These are phyloP conservation scores for Gila orcuttii DNA, from an alignment of 2,113 vertebrate species.

Conservation along the genomic window DNA sequence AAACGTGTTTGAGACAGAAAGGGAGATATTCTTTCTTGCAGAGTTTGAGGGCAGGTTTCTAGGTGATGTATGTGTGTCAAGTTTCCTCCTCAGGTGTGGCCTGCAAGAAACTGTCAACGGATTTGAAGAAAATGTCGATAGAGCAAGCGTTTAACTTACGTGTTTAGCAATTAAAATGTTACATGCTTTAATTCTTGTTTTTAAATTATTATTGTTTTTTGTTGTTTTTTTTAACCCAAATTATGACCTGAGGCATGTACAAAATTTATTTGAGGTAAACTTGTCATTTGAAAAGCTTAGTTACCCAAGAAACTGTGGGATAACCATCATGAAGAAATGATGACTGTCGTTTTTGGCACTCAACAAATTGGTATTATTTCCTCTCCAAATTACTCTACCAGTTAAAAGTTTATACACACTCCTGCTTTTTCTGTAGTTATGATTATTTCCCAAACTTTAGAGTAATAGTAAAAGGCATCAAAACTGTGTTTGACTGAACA, in stretches of 20 bases:
- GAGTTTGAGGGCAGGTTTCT: background rate
- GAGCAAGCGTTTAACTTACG: background rate
- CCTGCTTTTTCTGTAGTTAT: background rate
- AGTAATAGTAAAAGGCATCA: background rate
- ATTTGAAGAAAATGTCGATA: background rate
- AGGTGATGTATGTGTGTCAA: background rate
- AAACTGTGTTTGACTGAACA: too few species aligned
- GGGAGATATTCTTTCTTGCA: background rate
- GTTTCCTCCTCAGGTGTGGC: conserved; percentile 33
- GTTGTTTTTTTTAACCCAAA: background rate
- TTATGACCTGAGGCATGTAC: background rate
- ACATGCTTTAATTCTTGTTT: background rate
- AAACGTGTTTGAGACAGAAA: background rate
- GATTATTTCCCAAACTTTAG: background rate
- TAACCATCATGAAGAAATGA: too few species aligned
- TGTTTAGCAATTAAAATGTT: background rate
- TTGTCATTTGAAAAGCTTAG: background rate
- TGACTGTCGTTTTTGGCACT: background rate
- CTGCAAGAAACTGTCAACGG: background rate
- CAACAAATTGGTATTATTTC: background rate
- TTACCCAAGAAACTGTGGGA: background rate
- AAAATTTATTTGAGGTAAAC: background rate
- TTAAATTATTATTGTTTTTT: background rate
- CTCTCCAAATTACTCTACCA: background rate
- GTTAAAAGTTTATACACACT: background rate